Evolutionary conservation across 2,113 vertebrate genomes (phyloP), one percentile per base, ranked within the genome.

Genomic region (Clarias gariepinus): DNA sequence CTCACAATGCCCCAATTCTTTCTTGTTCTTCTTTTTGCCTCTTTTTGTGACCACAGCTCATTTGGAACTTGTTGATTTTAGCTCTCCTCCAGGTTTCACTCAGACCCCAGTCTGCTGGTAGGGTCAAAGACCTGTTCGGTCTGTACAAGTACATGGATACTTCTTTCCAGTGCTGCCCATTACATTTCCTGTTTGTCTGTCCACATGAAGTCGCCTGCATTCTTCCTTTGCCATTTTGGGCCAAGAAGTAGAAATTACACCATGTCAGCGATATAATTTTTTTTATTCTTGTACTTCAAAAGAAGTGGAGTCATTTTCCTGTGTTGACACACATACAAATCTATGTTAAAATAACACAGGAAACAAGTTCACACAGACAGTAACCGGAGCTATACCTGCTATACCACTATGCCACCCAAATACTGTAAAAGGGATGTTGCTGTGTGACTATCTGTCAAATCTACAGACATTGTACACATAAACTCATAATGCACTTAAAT

Each of bases 1-100:
- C 57, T 30, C 18, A 58, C 55, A 80, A 55, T 55, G 52, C 63
- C 10, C 10, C 21, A 18, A n/a, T 79, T 79, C 55, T 36, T 30
- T 80, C 55, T 60, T 33, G 18, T 80, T 80, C 61, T 33, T 47
- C 4, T 55, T 36, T 53, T 55, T 71, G 5, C 33, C 52, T 5
- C 19, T 57, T 71, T 9, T 3, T 52, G 13, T 60, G 16, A 41
- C 61, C 52, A 78, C 84, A 80, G 11, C 36, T 77, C 15, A 61
- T 7, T 71, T 84, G 15, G 15, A 84, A 79, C 2, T 47, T 81
- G 53, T 80, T 86, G 52, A 81, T 80, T 12, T 68, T 78, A 85
- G 84, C 85, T 81, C 53, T 28, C 21, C 13, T 86, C 76, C 74
- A 68, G 8, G 74, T 85, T 28, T 79, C 47, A 28, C 47, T 78